Conservation (phyloP, 1,140 invertebrate genomes). For the Heliconius hermathena region DNA sequence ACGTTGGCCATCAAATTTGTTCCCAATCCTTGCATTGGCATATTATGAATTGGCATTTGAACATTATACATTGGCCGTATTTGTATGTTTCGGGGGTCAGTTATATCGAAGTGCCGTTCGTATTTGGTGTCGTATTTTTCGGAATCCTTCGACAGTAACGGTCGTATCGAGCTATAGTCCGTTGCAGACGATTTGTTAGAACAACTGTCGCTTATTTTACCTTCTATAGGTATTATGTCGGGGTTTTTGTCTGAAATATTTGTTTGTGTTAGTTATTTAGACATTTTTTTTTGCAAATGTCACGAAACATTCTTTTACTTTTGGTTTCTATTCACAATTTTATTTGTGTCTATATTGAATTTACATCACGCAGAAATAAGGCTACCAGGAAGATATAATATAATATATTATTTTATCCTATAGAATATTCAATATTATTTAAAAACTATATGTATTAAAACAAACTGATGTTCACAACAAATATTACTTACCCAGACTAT, state of each 20-base stretch:
- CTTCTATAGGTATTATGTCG: slow-evolving; percentile 73
- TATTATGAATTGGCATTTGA: slow-evolving; percentile 56
- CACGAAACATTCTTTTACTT: no score
- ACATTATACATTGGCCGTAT: slow-evolving; percentile 56
- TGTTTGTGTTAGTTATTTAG: background rate
- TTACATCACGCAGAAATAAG: no score
- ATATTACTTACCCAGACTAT: slow-evolving; percentile 61
- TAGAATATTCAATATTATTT: no score
- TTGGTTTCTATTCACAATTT: no score
- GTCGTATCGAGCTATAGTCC: slow-evolving; percentile 68
- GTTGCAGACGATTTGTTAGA: slow-evolving; percentile 72
- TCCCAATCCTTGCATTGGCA: slow-evolving; percentile 58
- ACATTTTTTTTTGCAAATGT: no score
- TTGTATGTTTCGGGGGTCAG: slow-evolving; percentile 62
- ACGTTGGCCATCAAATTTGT: slow-evolving; percentile 60
- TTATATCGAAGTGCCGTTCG: slow-evolving; percentile 62
- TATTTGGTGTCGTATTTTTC: slow-evolving; percentile 69
- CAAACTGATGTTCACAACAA: no score
- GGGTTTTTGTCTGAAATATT: slow-evolving; percentile 66
- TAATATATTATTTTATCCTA: no score
- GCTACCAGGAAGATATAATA: no score
- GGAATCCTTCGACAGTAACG: slow-evolving; percentile 59
- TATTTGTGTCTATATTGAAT: no score
- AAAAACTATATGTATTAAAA: no score
- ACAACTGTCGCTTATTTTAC: slow-evolving; percentile 70